phyloP scores from a whole-genome alignment of 1,140 invertebrate genomes.

The Alviniconcha marisindica region DNA sequence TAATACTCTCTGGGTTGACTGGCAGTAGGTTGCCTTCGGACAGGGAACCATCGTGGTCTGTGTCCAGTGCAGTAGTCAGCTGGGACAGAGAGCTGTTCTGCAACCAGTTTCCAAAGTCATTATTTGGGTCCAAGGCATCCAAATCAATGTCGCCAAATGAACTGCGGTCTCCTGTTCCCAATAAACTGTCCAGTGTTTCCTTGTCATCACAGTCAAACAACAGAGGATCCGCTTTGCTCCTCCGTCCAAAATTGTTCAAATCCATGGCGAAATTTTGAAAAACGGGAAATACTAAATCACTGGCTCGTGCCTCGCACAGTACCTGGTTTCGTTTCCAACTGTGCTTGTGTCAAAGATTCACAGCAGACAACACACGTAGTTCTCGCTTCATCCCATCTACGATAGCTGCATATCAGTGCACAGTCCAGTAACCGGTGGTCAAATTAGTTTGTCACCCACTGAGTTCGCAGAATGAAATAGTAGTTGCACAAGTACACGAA shows the following conservation, averaged over 20 bases:
- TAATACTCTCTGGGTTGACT: constrained; percentile 75
- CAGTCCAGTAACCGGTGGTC: background rate
- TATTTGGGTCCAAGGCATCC: constrained; percentile 14
- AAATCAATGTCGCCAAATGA: background rate
- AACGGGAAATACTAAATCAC: background rate
- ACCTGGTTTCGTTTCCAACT: background rate
- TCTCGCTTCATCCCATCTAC: background rate
- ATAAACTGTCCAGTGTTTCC: constrained; percentile 23
- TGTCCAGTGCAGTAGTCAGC: constrained; percentile 5
- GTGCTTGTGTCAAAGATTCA: background rate
- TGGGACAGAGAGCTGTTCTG: constrained; percentile 32
- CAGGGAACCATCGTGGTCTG: constrained; percentile 27
- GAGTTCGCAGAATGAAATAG: too few species aligned
- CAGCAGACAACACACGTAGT: background rate
- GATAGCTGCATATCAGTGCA: background rate
- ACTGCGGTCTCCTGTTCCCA: constrained; percentile 2
- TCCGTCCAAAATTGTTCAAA: constrained; percentile 7
- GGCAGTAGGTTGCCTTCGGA: constrained; percentile 47
- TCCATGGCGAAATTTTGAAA: constrained; percentile 33
- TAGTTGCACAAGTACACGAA: background rate
- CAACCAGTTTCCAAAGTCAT: constrained; percentile 30
- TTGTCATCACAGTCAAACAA: constrained; percentile 32
- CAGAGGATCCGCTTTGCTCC: constrained; percentile 23
- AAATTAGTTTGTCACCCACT: background rate
- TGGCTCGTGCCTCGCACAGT: too few species aligned